Base-by-base conservation (phyloP, 2,113 vertebrate genomes). In the Channa maculata region DNA sequence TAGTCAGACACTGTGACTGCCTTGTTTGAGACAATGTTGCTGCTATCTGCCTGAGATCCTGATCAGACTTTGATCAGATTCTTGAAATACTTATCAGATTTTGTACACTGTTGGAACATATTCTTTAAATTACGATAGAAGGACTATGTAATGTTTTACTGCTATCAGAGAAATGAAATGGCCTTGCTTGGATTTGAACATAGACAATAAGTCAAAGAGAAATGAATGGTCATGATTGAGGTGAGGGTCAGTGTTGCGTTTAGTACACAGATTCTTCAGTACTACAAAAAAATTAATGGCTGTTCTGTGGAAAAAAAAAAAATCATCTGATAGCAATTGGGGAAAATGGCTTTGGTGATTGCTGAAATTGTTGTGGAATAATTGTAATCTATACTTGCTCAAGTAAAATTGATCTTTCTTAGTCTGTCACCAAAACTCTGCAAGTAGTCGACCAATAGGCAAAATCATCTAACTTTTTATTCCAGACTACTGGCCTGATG, bases 291-390 rank as follows among this genome's bases (percentile, higher is more conserved):
- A 65, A 45, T 10, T 55, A 24, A 24, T 15, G 36, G 8, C 10
- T 36, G 4, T 55, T 43, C 10, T 38, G 24, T 24, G 14, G 51
- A 5, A 8, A 38, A 24, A 58, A 48, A 39, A 33, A 3, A 0
- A 44, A 8, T 55, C 38, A 43, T 50, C 36, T 71, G 11, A 51
- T 8, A 36, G 8, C 4, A 11, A 57, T 33, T 41, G 45, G 34
- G 13, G 6, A 3, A 71, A 64, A 66, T 61, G 39, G 33, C 39
- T 15, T 15, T 33, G 37, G 43, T 54, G 49, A 54, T 46, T 45
- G 11, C 44, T 48, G 14, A 48, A 60, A 12, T 60, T 76, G 39
- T 79, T 69, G 44, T 71, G 71, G 39, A 69, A 51, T 6, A 5
- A 54, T 49, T 79, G 12, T 46, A 41, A 79, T 53, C 53, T n/a